These are phyloP conservation scores for Halcyon chelicuti DNA, from an alignment of 2,797 vertebrate species.

Conservation along the genomic window DNA sequence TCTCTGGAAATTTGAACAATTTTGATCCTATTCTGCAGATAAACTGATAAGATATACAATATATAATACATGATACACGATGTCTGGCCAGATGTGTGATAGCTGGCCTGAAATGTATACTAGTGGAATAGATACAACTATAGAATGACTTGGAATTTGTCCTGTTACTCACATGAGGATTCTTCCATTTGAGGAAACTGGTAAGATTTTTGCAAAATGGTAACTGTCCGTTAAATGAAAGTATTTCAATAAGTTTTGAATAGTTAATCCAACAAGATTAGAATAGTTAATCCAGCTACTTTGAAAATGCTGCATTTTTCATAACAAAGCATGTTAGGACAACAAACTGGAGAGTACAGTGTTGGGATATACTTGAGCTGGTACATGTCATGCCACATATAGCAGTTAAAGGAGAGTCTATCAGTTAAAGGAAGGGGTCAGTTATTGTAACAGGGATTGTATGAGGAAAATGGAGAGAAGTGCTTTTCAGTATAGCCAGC, in stretches of 20 bases:
- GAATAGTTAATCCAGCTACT: neutral
- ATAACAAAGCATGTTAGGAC: neutral
- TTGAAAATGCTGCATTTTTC: neutral
- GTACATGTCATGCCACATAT: neutral
- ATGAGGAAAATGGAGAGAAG: neutral
- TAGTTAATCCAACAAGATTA: neutral
- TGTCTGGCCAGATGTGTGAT: neutral
- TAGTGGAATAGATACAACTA: neutral
- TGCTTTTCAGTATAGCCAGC: neutral
- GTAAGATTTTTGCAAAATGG: neutral
- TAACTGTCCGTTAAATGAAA: neutral
- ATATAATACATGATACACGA: neutral
- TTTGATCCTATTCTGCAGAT: neutral
- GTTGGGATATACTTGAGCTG: neutral
- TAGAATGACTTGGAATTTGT: neutral
- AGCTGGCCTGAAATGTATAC: neutral
- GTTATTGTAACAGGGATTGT: fast-evolving
- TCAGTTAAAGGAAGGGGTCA: neutral
- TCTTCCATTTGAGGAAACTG: neutral
- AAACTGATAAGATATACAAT: neutral
- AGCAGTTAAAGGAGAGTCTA: neutral
- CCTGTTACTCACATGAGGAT: neutral
- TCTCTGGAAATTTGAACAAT: neutral
- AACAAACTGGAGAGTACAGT: neutral
- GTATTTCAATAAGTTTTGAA: neutral